Evolutionary conservation across 2,797 vertebrate genomes (phyloP).

Genomic region (Gadopsis bispinosus): DNA sequence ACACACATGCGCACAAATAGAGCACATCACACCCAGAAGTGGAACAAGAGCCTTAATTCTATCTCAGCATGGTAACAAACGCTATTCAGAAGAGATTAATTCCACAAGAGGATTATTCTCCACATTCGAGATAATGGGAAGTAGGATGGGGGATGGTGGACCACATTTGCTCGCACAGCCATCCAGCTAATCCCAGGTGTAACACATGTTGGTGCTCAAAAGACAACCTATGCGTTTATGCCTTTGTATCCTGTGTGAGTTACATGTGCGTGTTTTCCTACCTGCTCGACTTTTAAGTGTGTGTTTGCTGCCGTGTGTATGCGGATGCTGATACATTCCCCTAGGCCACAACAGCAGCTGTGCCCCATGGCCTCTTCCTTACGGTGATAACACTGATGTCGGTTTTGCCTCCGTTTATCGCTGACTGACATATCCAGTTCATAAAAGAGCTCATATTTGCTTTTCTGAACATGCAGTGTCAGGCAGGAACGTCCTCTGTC

Average conservation of each 20-base stretch:
- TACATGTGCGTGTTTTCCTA: conserved; percentile 13
- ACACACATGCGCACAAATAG: too few species aligned
- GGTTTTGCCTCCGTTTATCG: conserved; percentile 36
- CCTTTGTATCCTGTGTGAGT: conserved; percentile 17
- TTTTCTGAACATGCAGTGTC: conserved; percentile 36
- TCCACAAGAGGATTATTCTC: conserved; percentile 84
- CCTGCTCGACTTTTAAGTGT: conserved; percentile 40
- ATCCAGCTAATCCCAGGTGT: conserved; percentile 81
- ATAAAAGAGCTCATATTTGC: conserved; percentile 37
- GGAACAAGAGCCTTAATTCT: conserved; percentile 79
- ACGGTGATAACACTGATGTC: conserved; percentile 51
- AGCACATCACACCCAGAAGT: conserved; percentile 54
- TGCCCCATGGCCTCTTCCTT: conserved; percentile 41
- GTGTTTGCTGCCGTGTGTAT: conserved; percentile 30
- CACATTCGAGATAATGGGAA: conserved; percentile 81
- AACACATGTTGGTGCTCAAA: conserved; percentile 64
- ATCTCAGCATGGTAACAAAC: conserved; percentile 79
- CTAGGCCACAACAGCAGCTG: conserved; percentile 49
- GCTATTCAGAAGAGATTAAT: conserved; percentile 85
- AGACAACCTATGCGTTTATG: conserved; percentile 16
- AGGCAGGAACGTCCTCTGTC: conserved; percentile 27
- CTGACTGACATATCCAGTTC: conserved; percentile 65
- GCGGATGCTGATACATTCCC: conserved; percentile 37
- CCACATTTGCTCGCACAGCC: conserved; percentile 79
- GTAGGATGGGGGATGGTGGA: conserved; percentile 53